Conservation (phyloP, 2,113 vertebrate genomes). For the Phyllostomus hastatus region DNA sequence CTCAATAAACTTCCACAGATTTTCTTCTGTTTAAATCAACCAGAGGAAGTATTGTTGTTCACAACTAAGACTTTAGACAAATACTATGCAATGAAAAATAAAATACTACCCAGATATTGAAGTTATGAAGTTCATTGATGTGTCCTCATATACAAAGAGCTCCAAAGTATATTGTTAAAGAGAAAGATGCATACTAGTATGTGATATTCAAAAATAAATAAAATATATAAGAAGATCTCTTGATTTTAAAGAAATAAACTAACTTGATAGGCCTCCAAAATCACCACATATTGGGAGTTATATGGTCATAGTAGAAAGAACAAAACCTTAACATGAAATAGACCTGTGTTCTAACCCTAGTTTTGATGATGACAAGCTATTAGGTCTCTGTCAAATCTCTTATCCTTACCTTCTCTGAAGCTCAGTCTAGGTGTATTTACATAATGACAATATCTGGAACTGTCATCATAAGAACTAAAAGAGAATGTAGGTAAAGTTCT, state of each 20-base stretch:
- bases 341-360: neutral
- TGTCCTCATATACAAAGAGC: neutral
- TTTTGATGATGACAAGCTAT: neutral
- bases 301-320: neutral
- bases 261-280: neutral
- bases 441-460: neutral
- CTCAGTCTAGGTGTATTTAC: neutral
- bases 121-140: neutral
- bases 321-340: neutral
- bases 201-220: conserved; percentile 1
- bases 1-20: neutral
- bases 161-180: neutral
- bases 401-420: neutral
- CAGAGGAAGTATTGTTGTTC: neutral
- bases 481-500: neutral
- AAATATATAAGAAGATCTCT: neutral
- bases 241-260: neutral
- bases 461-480: neutral
- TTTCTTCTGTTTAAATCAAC: neutral
- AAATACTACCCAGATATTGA: neutral
- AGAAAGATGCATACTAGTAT: neutral
- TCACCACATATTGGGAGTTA: neutral
- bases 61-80: neutral
- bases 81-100: neutral
- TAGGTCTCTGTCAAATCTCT: neutral